These are phyloP conservation scores for Coleophora flavipennella DNA, from an alignment of 2,888 invertebrate genomes.

Conservation along the genomic window DNA sequence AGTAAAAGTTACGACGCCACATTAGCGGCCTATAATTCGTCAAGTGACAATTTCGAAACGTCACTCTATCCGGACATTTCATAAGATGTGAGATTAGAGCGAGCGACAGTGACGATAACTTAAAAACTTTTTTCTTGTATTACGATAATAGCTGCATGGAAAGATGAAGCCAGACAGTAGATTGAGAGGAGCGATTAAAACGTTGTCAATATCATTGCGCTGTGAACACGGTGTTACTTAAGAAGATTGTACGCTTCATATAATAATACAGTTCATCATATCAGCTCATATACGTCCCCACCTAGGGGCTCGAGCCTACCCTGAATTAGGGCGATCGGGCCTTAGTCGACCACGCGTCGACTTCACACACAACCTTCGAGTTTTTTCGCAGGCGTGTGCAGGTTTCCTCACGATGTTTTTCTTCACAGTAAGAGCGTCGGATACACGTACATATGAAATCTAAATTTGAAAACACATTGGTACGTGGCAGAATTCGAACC, in stretches of 20 bases:
- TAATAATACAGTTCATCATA: too few relatives aligned
- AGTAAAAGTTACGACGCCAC: conserved; percentile 46
- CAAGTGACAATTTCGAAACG: conserved; percentile 56
- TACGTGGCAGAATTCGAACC: too few relatives aligned
- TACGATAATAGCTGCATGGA: conserved; percentile 44
- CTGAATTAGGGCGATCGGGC: too few relatives aligned
- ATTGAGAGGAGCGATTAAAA: conserved; percentile 51
- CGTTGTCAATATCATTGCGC: conserved; percentile 60
- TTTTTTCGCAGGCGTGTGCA: too few relatives aligned
- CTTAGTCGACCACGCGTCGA: too few relatives aligned
- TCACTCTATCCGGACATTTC: conserved; percentile 40
- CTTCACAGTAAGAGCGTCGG: too few relatives aligned
- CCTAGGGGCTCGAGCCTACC: too few relatives aligned
- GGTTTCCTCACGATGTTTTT: too few relatives aligned
- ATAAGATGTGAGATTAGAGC: conserved; percentile 51
- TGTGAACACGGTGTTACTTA: conserved; percentile 47
- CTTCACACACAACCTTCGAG: too few relatives aligned
- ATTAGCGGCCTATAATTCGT: conserved; percentile 60
- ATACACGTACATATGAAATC: too few relatives aligned
- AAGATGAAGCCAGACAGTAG: conserved; percentile 21
- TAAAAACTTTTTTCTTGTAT: conserved; percentile 53
- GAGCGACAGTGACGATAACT: conserved; percentile 50
- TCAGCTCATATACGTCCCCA: too few relatives aligned
- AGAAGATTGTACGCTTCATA: conserved; percentile 53
- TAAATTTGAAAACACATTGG: too few relatives aligned